These are phyloP conservation scores for Butastur rufipennis DNA, from an alignment of 2,113 vertebrate genomes.

Conservation along the genomic window DNA sequence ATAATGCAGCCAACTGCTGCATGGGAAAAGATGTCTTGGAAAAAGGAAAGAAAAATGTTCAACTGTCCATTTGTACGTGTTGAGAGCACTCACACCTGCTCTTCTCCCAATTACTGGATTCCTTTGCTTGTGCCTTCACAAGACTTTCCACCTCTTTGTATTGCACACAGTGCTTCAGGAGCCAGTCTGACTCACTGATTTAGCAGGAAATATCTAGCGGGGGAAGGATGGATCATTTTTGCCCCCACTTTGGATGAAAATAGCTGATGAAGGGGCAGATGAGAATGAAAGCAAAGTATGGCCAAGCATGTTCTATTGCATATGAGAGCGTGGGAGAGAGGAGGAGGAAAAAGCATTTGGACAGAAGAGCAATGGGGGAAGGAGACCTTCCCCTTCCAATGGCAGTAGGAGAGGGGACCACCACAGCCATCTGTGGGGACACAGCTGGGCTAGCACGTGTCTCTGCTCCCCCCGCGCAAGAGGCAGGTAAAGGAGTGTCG, in stretches of 20 bases:
- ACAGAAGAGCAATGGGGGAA: neutral
- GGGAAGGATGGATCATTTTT: neutral
- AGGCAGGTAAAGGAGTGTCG: neutral
- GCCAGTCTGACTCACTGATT: neutral
- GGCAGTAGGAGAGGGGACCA: neutral
- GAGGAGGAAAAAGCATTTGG: neutral
- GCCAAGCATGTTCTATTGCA: neutral
- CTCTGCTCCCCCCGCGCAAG: neutral
- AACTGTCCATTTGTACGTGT: neutral
- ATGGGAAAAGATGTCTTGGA: neutral
- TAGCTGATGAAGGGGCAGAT: neutral
- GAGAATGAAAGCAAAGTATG: neutral
- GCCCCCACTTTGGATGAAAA: neutral
- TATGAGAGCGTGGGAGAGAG: fast-evolving
- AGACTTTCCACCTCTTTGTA: no score
- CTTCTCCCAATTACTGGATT: neutral
- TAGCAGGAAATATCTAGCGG: neutral
- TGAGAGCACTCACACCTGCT: neutral
- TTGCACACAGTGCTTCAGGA: neutral
- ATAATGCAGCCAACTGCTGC: neutral
- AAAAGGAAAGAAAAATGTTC: neutral
- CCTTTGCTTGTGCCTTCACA: neutral
- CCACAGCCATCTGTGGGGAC: neutral
- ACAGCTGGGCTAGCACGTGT: fast-evolving
- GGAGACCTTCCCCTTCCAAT: neutral